phyloP scores from a whole-genome alignment of 2,113 vertebrate genomes.

The human region DNA sequence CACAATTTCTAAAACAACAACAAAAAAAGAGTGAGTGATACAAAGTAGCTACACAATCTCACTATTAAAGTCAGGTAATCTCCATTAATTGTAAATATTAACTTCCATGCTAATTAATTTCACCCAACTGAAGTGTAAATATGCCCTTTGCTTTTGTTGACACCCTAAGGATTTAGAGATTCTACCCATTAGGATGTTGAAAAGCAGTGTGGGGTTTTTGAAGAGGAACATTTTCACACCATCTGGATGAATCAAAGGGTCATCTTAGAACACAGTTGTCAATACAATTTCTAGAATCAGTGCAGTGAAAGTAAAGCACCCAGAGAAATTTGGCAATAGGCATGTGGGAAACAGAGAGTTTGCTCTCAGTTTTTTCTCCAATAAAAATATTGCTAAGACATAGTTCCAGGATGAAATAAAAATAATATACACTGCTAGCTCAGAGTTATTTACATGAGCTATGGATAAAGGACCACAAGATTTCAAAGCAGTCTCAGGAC shows the following conservation, averaged over 20 bases:
- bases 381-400: constrained; percentile 11
- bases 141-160: not conserved
- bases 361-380: not conserved
- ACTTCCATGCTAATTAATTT: constrained; percentile 1
- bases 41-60: not conserved
- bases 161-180: not conserved
- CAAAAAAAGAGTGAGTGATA: not conserved
- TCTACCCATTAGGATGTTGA: not conserved
- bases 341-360: not conserved
- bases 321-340: not conserved
- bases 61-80: not conserved
- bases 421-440: not conserved
- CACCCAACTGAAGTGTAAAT: not conserved
- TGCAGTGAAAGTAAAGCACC: not conserved
- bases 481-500: not conserved
- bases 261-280: not conserved
- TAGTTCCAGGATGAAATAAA: not conserved
- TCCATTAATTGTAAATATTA: not conserved
- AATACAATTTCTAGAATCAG: not conserved
- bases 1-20: not conserved
- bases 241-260: not conserved
- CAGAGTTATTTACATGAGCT: not conserved
- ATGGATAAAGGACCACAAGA: not conserved
- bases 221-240: not conserved
- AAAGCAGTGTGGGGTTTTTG: not conserved